These are phyloP conservation scores for Mesembrinibis cayennensis DNA, from an alignment of 2,113 vertebrate species.

Conservation along the genomic window DNA sequence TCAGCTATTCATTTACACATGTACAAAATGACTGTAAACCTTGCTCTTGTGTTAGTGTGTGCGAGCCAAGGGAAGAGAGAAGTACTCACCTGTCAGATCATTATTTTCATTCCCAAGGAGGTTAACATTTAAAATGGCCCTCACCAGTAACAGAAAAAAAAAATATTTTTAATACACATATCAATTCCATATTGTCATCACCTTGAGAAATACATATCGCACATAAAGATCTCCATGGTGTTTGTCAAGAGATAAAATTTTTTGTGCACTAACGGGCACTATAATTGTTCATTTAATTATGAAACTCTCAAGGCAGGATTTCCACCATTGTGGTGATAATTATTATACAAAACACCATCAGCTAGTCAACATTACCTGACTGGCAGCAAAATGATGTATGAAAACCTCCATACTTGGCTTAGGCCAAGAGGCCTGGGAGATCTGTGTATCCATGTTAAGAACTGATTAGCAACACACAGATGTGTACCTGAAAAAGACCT, in stretches of 20 bases:
- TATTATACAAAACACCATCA: background rate
- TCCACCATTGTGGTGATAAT: background rate
- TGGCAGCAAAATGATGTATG: background rate
- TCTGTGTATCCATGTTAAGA: background rate
- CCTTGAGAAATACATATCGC: background rate
- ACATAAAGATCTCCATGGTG: background rate
- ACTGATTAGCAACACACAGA: background rate
- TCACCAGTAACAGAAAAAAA: background rate
- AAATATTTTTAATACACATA: background rate
- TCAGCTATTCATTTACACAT: background rate
- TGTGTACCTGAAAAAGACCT: background rate
- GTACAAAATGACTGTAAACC: background rate
- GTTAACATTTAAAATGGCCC: background rate
- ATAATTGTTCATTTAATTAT: background rate
- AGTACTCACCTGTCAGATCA: background rate
- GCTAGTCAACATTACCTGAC: background rate
- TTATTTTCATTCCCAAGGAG: background rate
- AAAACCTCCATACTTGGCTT: background rate
- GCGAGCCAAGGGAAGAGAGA: background rate
- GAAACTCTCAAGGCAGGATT: background rate
- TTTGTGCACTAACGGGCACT: background rate
- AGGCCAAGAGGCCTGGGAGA: background rate
- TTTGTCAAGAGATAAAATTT: background rate
- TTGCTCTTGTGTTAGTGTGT: background rate
- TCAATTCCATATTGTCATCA: background rate